These are phyloP conservation scores for Arnoldichthys spilopterus DNA, from an alignment of 2,797 vertebrate genomes.

Conservation along the genomic window DNA sequence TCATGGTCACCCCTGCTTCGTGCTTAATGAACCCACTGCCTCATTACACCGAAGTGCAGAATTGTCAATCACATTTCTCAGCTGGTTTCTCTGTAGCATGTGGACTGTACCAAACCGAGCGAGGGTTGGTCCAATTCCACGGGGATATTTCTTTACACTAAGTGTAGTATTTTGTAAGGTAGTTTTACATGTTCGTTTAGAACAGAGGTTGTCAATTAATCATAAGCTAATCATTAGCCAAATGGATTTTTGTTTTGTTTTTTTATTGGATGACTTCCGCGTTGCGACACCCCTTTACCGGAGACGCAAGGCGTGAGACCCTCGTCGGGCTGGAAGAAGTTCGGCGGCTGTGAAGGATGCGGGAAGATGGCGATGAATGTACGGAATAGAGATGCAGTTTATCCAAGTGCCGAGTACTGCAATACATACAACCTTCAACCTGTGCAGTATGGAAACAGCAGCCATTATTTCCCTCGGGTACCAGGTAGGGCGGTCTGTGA, in stretches of 20 bases:
- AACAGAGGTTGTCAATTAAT: background rate
- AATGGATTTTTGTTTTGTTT: background rate
- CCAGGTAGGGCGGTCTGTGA: slow-evolving; percentile 73
- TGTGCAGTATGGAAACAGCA: slow-evolving; percentile 72
- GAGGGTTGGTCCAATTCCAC: background rate
- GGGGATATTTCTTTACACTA: background rate
- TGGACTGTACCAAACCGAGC: slow-evolving; percentile 57
- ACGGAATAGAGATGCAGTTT: slow-evolving; percentile 75
- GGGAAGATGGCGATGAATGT: slow-evolving; percentile 83
- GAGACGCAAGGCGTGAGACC: slow-evolving; percentile 19
- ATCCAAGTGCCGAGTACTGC: slow-evolving; percentile 76
- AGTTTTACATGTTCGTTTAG: background rate
- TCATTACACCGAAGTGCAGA: background rate
- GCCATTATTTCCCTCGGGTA: slow-evolving; percentile 76
- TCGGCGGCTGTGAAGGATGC: slow-evolving; percentile 69
- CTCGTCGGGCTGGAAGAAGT: slow-evolving; percentile 70
- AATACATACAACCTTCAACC: slow-evolving; percentile 72
- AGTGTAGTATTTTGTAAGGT: background rate
- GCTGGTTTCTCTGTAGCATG: slow-evolving; percentile 33
- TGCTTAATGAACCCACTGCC: background rate
- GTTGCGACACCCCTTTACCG: slow-evolving; percentile 1
- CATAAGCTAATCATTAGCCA: too few species aligned
- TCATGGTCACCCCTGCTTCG: too few species aligned
- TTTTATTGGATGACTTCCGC: background rate
- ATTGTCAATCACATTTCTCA: slow-evolving; percentile 42